Evolutionary conservation across 2,113 vertebrate genomes (phyloP).

Genomic region (Zosterops borbonicus): DNA sequence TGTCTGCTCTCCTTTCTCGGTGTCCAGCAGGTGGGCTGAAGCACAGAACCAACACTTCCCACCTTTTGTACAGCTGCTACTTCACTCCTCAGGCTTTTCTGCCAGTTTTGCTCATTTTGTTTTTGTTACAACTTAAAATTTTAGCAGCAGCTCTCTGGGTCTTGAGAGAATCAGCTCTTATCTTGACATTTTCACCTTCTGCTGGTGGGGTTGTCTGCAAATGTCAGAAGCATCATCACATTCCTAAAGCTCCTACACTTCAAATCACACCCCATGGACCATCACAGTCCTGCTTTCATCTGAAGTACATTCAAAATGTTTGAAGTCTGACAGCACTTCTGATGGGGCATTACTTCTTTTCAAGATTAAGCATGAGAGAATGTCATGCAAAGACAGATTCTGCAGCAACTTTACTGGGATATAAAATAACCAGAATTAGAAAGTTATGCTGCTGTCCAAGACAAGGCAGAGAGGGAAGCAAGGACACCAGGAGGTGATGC

Average conservation of each 20-base stretch:
- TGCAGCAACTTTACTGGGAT: neutral
- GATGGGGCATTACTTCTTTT: neutral
- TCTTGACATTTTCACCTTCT: neutral
- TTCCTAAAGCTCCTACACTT: neutral
- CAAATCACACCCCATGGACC: neutral
- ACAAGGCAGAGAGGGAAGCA: neutral
- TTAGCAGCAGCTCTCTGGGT: neutral
- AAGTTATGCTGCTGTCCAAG: neutral
- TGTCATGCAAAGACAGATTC: neutral
- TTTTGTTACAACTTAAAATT: neutral
- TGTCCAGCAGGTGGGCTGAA: neutral
- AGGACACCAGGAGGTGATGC: neutral
- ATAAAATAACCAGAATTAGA: neutral
- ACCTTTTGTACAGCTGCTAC: conserved; percentile 2
- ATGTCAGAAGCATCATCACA: neutral
- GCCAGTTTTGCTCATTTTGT: neutral
- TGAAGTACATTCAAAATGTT: neutral
- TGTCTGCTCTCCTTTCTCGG: neutral
- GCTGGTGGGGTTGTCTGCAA: neutral
- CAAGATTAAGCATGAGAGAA: neutral
- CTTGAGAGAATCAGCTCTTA: neutral
- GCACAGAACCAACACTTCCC: neutral
- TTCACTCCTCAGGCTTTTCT: neutral
- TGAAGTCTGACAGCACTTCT: neutral
- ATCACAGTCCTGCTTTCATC: neutral